Conservation (phyloP, 2,113 vertebrate species). For the Syngnathus scovelli region DNA sequence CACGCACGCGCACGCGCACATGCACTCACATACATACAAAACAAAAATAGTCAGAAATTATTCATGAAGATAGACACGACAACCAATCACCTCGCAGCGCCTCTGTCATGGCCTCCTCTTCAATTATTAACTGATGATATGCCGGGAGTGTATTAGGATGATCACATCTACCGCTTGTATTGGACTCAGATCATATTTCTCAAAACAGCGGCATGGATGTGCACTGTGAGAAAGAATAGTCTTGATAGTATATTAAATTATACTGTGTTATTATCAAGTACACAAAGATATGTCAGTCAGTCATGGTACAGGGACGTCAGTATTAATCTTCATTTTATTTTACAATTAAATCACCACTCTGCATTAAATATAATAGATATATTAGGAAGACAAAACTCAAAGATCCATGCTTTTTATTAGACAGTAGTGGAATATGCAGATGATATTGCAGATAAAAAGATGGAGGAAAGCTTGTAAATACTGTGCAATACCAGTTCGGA, state of each 20-base stretch:
- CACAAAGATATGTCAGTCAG: background rate
- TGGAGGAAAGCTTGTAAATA: background rate
- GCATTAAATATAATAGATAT: background rate
- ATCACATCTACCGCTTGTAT: background rate
- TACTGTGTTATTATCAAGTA: background rate
- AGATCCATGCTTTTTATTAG: background rate
- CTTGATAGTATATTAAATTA: background rate
- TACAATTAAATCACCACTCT: background rate
- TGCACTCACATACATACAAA: background rate
- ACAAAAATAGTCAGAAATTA: background rate
- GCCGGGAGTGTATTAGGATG: background rate
- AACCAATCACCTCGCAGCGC: background rate
- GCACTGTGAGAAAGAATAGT: background rate
- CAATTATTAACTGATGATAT: conserved; percentile 3
- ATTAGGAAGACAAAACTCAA: background rate
- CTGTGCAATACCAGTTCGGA: background rate
- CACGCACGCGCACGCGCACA: background rate
- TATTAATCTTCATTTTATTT: background rate
- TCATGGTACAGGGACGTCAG: background rate
- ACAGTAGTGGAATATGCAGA: background rate
- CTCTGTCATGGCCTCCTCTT: background rate
- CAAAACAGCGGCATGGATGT: background rate
- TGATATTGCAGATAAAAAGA: background rate
- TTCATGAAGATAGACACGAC: background rate
- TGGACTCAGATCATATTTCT: background rate